phyloP scores from a whole-genome alignment of 64 coral and sea anemone genomes.

The Platygyra sinensis region DNA sequence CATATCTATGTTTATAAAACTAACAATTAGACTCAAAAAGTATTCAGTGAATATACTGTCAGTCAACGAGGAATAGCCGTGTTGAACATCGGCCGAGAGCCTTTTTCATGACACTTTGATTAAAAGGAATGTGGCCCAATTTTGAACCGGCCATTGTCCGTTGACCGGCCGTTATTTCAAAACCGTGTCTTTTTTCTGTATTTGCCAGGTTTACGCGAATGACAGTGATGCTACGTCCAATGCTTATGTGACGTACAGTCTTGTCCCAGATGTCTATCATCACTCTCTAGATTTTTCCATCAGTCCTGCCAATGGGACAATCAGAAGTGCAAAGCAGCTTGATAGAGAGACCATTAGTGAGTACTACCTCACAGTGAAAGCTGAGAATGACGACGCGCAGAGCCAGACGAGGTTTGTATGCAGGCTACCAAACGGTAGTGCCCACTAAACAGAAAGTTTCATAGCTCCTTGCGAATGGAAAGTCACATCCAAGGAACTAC shows the following conservation, averaged over 20 bases:
- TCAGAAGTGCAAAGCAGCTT: constrained; percentile 5
- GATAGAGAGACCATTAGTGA: constrained; percentile 19
- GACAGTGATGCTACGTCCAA: constrained; percentile 20
- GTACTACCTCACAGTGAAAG: constrained; percentile 14
- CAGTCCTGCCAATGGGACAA: constrained; percentile 18
- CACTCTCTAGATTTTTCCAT: constrained; percentile 16
- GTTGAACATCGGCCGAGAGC: too few species aligned
- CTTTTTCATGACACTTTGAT: too few species aligned
- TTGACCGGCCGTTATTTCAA: too few species aligned
- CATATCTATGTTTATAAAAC: too few species aligned
- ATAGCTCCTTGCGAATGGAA: too few species aligned
- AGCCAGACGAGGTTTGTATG: not conserved
- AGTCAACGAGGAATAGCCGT: too few species aligned
- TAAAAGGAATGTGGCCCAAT: too few species aligned
- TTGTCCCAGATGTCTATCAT: constrained; percentile 5
- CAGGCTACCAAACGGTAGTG: not conserved
- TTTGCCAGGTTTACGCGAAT: constrained; percentile 17
- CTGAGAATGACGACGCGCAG: not conserved
- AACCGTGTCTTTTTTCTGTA: not conserved
- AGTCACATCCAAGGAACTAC: too few species aligned
- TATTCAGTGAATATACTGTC: too few species aligned
- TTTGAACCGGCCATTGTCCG: too few species aligned
- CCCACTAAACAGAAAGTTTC: not conserved
- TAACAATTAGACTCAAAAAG: too few species aligned
- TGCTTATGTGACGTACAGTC: constrained; percentile 19